Base-by-base conservation (phyloP, 2,888 invertebrate genomes). In the Buathra laborator region DNA sequence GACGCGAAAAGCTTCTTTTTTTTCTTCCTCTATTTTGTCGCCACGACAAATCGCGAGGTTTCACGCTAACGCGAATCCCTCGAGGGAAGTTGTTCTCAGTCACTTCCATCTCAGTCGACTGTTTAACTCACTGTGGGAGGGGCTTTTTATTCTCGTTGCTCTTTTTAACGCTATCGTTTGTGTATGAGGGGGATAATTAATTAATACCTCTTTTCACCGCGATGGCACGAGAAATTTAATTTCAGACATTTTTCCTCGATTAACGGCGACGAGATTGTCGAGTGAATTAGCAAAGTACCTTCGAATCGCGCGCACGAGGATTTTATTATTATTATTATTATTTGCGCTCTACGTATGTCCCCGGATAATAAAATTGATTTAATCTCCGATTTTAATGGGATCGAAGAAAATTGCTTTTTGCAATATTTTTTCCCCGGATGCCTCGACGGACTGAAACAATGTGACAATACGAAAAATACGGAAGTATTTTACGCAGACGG, bases 81-180 rank as follows among this genome's bases (percentile, higher is more conserved):
- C 2, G 81, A 75, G 81, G 43, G 62, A 70, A 68, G 68, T 81
- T 62, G 43, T n/a, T 12, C 44, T 51, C 64, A 29, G 56, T 74
- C 29, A 29, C 43, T 71, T 64, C 66, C 80, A 66, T 80, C 72
- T 80, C 72, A 46, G 64, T 46, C 64, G 53, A 44, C 66, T 80
- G 24, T 46, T 53, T 37, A 32, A 56, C 59, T n/a, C n/a, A 14
- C 16, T 29, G 24, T 48, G 29, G 6, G 6, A 0, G 12, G 3
- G 1, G 16, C 14, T 24, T 14, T 24, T 68, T 51, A 48, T 70
- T 12, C 19, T 48, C 12, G 16, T 37, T 14, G 24, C 64, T 14
- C 14, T 7, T 4, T 43, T 53, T 12, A 37, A 68, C n/a, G 10
- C 29, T 29, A 43, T 53, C 53, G 51, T 19, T 43, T 5, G n/a